Conservation (phyloP, 1,140 invertebrate genomes). For the Neodiprion virginianus region DNA sequence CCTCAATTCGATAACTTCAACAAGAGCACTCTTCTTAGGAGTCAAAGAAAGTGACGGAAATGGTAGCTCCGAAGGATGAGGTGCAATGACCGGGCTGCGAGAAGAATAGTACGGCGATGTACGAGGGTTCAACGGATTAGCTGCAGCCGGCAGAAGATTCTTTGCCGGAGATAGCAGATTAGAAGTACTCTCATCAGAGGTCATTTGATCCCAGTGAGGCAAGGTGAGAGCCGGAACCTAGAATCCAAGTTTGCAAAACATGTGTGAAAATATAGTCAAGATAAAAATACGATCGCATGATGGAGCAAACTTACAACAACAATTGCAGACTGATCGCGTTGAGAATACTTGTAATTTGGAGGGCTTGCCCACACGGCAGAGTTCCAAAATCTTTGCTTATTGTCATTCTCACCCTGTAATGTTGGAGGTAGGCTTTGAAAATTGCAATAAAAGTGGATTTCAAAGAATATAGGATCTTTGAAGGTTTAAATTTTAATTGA, state of each 20-base stretch:
- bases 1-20: conserved; percentile 12
- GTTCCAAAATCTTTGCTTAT: conserved; percentile 42
- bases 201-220: conserved; percentile 46
- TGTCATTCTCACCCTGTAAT: conserved; percentile 22
- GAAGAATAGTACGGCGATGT: conserved; percentile 50
- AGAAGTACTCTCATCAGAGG: conserved; percentile 32
- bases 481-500: too few species aligned
- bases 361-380: conserved; percentile 55
- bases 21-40: conserved; percentile 41
- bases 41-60: conserved; percentile 53
- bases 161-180: conserved; percentile 56
- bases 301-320: conserved; percentile 41
- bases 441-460: too few species aligned
- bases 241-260: neutral
- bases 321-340: conserved; percentile 42
- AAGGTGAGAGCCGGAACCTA: conserved; percentile 52
- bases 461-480: too few species aligned
- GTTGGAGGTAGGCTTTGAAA: neutral
- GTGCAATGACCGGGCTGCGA: conserved; percentile 48
- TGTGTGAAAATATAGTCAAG: conserved; percentile 13
- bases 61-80: conserved; percentile 58
- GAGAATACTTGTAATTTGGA: conserved; percentile 45
- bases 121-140: conserved; percentile 54
- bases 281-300: conserved; percentile 13
- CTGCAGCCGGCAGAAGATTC: conserved; percentile 51